Evolutionary conservation across 2,113 vertebrate genomes (phyloP).

Genomic region (Gobio gobio): DNA sequence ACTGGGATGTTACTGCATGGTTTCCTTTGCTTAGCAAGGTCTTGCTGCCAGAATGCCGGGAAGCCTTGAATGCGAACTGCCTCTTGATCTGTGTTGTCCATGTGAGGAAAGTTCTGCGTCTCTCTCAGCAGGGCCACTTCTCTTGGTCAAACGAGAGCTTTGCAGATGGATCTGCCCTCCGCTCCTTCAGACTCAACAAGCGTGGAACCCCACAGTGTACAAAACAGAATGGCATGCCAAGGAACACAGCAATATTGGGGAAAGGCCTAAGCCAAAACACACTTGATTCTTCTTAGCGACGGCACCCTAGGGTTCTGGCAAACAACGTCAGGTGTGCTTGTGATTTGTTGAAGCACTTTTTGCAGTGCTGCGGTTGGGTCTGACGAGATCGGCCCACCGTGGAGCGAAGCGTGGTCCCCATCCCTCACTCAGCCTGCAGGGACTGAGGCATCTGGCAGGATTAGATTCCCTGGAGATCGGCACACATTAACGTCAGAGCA

Average conservation of each 20-base stretch:
- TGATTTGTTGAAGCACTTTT: neutral
- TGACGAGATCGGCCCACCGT: neutral
- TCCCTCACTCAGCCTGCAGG: neutral
- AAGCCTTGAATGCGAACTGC: constrained; percentile 13
- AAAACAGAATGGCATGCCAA: neutral
- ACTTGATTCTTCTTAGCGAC: neutral
- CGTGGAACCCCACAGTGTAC: neutral
- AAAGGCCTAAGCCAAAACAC: neutral
- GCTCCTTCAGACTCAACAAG: constrained; percentile 19
- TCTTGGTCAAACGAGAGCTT: neutral
- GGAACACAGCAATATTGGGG: constrained; percentile 17
- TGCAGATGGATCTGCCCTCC: neutral
- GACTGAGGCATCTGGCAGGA: neutral
- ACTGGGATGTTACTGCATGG: constrained; percentile 28
- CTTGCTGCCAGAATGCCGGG: neutral
- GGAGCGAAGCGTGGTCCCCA: neutral
- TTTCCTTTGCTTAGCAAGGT: constrained; percentile 24
- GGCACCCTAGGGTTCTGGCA: constrained; percentile 18
- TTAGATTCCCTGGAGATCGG: neutral
- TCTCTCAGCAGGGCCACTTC: constrained; percentile 18
- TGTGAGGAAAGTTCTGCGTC: neutral
- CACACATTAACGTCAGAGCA: constrained; percentile 3
- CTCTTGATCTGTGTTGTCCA: constrained; percentile 31
- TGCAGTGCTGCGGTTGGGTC: neutral
- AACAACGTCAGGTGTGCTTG: constrained; percentile 11